Percentiles rank a stretch among this genome's conserved stretches.
Evolutionary conservation across 2,888 invertebrate species (phyloP).

Genomic region (Cephus pulcher): DNA sequence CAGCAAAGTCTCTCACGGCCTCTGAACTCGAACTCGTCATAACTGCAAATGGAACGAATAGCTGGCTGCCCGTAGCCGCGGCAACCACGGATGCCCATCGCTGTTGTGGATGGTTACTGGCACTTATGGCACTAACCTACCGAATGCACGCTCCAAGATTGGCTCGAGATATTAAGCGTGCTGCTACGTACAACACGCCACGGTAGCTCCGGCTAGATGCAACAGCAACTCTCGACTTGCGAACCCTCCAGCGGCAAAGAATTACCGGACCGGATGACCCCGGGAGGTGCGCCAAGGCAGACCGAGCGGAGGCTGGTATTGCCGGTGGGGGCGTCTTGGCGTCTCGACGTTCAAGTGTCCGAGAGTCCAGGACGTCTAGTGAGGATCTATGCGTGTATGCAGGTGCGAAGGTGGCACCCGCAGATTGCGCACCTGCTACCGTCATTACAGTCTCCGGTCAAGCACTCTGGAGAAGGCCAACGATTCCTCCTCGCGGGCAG

Average conservation of each 20-base stretch:
- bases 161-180: conserved; percentile 59
- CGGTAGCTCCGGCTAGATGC: neutral
- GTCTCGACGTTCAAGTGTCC: conserved; percentile 35
- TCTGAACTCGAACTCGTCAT: conserved; percentile 63
- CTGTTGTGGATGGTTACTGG: conserved; percentile 52
- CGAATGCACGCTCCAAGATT: conserved; percentile 58
- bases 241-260: neutral
- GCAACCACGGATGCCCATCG: conserved; percentile 56
- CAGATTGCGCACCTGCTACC: conserved; percentile 58
- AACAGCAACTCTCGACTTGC: neutral
- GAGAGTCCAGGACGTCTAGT: conserved; percentile 13
- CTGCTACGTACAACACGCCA: conserved; percentile 25
- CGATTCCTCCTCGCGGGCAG: neutral
- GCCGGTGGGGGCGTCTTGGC: conserved; percentile 18
- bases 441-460: conserved; percentile 56
- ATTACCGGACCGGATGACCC: neutral
- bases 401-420: conserved; percentile 57
- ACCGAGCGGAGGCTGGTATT: neutral
- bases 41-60: conserved; percentile 65
- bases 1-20: conserved; percentile 60
- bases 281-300: neutral
- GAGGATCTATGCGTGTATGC: conserved; percentile 20
- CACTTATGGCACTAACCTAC: conserved; percentile 56
- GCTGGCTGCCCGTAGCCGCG: conserved; percentile 45
- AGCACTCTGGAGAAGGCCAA: conserved; percentile 47